phyloP scores from a whole-genome alignment of 2,797 vertebrate species.

The Pantherophis vulpinus region DNA sequence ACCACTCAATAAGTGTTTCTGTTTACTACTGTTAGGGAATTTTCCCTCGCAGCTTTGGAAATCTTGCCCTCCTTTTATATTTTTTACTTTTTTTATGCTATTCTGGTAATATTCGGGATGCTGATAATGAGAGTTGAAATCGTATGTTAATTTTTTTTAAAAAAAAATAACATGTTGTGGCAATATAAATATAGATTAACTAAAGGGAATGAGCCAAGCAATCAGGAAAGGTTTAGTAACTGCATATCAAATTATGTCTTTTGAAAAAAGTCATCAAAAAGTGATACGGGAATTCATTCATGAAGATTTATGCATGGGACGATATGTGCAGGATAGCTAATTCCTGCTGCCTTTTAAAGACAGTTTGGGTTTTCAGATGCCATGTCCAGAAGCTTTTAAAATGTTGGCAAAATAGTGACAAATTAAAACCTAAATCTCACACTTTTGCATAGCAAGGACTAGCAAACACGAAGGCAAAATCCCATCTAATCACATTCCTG shows the following conservation, averaged over 20 bases:
- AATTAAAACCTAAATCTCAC: slow-evolving; percentile 41
- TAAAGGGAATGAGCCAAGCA: not conserved
- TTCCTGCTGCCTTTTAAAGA: slow-evolving; percentile 46
- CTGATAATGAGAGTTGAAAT: not conserved
- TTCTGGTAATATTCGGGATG: not conserved
- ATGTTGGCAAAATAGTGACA: slow-evolving; percentile 28
- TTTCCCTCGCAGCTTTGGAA: not conserved
- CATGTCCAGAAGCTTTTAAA: slow-evolving; percentile 37
- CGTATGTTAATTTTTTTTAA: not conserved
- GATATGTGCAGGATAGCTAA: slow-evolving; percentile 21
- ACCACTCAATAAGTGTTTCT: not conserved
- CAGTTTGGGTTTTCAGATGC: slow-evolving; percentile 41
- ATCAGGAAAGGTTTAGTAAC: not conserved
- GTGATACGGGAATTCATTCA: not conserved
- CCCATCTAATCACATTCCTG: slow-evolving; percentile 3
- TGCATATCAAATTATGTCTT: slow-evolving; percentile 4
- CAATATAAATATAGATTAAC: not conserved
- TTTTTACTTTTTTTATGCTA: not conserved
- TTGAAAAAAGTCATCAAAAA: slow-evolving; percentile 18
- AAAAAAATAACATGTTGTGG: not conserved
- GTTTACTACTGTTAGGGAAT: not conserved
- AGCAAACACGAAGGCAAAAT: not conserved
- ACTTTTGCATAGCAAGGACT: not conserved
- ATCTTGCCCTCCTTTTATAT: slow-evolving; percentile 6
- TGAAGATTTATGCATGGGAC: slow-evolving; percentile 53